Conservation (phyloP, 2,113 vertebrate genomes). For the Zingel zingel region DNA sequence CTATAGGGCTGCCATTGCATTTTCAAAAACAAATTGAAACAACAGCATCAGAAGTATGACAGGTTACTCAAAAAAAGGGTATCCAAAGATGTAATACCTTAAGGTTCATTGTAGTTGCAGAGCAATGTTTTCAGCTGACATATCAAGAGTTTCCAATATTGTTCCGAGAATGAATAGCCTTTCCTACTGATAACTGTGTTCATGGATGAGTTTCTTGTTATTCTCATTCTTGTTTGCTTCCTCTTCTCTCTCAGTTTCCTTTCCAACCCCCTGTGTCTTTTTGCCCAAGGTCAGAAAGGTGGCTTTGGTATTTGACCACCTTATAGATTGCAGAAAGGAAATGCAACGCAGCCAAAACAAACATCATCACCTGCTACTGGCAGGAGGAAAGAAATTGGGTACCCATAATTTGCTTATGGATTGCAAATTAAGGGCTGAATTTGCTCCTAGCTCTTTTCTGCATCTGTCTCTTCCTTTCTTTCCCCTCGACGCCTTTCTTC, state of each 20-base stretch:
- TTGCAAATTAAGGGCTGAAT: constrained; percentile 65
- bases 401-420: constrained; percentile 69
- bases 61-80: too few species aligned
- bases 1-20: too few species aligned
- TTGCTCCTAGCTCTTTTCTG: constrained; percentile 61
- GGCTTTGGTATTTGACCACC: constrained; percentile 32
- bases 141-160: neutral
- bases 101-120: neutral
- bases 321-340: constrained; percentile 39
- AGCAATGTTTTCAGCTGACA: neutral
- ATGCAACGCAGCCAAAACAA: constrained; percentile 54
- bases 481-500: constrained; percentile 3
- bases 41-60: too few species aligned
- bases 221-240: neutral
- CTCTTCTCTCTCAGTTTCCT: neutral
- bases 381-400: constrained; percentile 45
- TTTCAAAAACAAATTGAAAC: too few species aligned
- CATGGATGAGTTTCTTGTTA: neutral
- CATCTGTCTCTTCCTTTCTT: constrained; percentile 52
- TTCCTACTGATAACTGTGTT: neutral
- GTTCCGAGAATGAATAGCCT: neutral
- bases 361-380: constrained; percentile 55
- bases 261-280: constrained; percentile 10
- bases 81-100: neutral
- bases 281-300: constrained; percentile 16